Percentiles rank a stretch among this genome's conserved stretches.
Evolutionary conservation across 2,113 vertebrate species (phyloP).

Genomic region (Coregonus clupeaformis): DNA sequence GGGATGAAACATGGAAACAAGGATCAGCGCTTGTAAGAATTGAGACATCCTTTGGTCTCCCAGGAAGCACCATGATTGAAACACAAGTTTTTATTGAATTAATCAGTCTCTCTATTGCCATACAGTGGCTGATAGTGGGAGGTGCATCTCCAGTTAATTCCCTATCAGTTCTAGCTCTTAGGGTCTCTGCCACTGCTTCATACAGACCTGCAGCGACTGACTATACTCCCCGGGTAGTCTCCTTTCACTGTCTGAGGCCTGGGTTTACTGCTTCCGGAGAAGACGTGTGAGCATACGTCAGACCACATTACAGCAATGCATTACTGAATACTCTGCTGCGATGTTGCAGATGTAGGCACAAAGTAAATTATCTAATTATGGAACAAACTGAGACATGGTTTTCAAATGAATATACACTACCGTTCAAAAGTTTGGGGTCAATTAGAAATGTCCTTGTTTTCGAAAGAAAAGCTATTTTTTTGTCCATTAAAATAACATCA

Average conservation of each 20-base stretch:
- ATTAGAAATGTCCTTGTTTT: too few relatives aligned
- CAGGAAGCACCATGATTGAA: neutral
- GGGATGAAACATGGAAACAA: too few relatives aligned
- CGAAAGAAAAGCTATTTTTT: too few relatives aligned
- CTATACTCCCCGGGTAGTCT: slow-evolving; percentile 72
- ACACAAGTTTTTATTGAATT: neutral
- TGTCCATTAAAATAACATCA: too few relatives aligned
- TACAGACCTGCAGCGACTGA: slow-evolving; percentile 86
- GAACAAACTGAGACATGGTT: too few relatives aligned
- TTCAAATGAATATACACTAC: too few relatives aligned
- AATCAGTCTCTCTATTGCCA: neutral
- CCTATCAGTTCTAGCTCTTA: neutral
- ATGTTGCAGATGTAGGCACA: too few relatives aligned
- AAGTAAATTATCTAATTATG: too few relatives aligned
- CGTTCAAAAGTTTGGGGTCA: too few relatives aligned
- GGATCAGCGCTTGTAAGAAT: too few relatives aligned
- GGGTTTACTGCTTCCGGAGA: slow-evolving; percentile 72
- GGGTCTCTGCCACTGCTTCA: slow-evolving; percentile 63
- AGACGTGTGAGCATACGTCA: neutral
- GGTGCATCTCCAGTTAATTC: neutral
- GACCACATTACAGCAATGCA: too few relatives aligned
- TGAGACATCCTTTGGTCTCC: neutral
- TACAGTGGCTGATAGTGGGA: neutral
- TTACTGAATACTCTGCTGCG: too few relatives aligned
- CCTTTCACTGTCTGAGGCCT: slow-evolving; percentile 70